These are phyloP conservation scores for Aphelenchoides fujianensis DNA, from an alignment of 1,140 invertebrate species.

Conservation along the genomic window DNA sequence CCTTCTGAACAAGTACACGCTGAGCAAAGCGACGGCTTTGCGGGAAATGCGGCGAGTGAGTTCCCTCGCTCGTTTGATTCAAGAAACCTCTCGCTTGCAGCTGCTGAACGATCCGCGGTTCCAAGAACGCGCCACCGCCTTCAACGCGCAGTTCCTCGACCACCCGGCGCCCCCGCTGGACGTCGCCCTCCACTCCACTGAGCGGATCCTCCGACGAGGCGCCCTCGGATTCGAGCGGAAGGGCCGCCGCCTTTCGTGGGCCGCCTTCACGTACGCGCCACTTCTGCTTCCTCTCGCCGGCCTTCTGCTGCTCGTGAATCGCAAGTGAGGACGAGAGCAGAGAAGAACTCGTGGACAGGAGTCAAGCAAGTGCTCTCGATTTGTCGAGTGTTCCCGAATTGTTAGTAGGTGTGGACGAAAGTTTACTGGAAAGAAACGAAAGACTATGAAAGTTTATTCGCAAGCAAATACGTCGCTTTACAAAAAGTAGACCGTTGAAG, in stretches of 20 bases:
- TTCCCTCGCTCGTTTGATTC: background rate
- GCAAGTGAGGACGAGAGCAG: background rate
- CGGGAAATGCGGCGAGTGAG: background rate
- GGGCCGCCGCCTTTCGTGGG: background rate
- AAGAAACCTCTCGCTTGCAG: background rate
- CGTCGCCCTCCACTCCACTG: constrained; percentile 1
- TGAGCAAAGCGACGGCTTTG: background rate
- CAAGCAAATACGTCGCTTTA: too few species aligned
- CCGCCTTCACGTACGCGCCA: background rate
- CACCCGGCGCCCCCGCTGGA: background rate
- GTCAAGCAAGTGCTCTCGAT: too few species aligned
- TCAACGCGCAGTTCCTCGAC: constrained; percentile 5
- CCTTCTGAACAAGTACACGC: constrained; percentile 17
- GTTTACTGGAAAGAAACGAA: too few species aligned
- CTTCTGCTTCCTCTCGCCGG: background rate
- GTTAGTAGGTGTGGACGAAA: too few species aligned
- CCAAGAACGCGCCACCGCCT: background rate
- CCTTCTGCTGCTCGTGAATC: background rate
- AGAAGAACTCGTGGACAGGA: too few species aligned
- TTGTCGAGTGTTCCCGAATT: too few species aligned
- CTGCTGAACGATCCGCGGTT: constrained; percentile 1
- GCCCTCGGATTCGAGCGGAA: background rate
- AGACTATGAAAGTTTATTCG: too few species aligned
- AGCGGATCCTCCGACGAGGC: background rate
- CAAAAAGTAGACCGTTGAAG: too few species aligned